Conservation (phyloP, 1,140 invertebrate genomes). For the Leptinotarsa lineolata region DNA sequence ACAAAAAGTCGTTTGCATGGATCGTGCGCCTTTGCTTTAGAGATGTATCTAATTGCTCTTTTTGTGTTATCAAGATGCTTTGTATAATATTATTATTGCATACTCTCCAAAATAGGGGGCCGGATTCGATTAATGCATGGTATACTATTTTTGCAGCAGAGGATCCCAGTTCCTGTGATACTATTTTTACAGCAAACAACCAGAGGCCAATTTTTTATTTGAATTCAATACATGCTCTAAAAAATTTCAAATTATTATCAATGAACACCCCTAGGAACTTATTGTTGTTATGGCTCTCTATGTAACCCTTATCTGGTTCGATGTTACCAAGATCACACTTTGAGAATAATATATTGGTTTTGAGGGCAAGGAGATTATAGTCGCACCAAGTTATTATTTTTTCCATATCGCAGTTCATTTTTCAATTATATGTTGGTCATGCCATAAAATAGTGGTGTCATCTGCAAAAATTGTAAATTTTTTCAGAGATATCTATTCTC, state of each 20-base stretch:
- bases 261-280: conserved; percentile 17
- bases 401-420: conserved; percentile 11
- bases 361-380: conserved; percentile 12
- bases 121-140: conserved; percentile 12
- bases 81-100: conserved; percentile 16
- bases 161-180: too few species aligned
- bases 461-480: conserved; percentile 10
- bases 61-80: conserved; percentile 12
- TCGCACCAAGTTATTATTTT: conserved; percentile 1
- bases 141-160: background rate
- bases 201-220: conserved; percentile 8
- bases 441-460: conserved; percentile 10
- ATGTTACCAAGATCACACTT: too few species aligned
- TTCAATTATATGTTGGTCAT: conserved; percentile 10
- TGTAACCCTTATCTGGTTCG: too few species aligned
- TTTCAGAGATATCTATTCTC: background rate
- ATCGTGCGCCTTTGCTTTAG: background rate
- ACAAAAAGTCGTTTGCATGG: conserved; percentile 11
- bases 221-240: background rate
- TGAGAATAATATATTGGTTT: conserved; percentile 9
- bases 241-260: conserved; percentile 12
- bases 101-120: conserved; percentile 8
- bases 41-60: background rate
- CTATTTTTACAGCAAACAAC: conserved; percentile 16
- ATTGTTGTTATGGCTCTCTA: too few species aligned